Evolutionary conservation across 2,888 invertebrate species (phyloP).

Genomic region (Agrenia bidenticulata): DNA sequence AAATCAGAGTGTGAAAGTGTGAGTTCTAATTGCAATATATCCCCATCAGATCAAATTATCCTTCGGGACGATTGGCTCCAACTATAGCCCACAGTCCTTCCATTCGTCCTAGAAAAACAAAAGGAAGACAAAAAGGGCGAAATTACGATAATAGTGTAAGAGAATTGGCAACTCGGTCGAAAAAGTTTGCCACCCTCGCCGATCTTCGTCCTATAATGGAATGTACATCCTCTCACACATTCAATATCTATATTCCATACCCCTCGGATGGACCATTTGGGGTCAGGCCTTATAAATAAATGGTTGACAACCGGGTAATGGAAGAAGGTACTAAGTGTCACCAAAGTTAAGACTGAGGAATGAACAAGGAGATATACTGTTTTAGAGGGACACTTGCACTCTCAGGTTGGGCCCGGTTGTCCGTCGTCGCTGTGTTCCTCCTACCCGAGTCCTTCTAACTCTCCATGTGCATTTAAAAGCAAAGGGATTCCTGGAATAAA

Average conservation of each 20-base stretch:
- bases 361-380: constrained; percentile 26
- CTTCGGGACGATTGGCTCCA: not conserved
- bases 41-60: constrained; percentile 16
- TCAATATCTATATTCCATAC: not conserved
- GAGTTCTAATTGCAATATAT: constrained; percentile 18
- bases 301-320: constrained; percentile 41
- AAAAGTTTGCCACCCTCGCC: constrained; percentile 25
- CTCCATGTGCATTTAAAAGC: not conserved
- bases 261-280: constrained; percentile 35
- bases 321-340: constrained; percentile 44
- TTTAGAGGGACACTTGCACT: not conserved
- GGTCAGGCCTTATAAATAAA: constrained; percentile 46
- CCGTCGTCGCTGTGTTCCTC: no score
- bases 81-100: not conserved
- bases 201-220: not conserved
- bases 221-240: no score
- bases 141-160: constrained; percentile 23
- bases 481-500: constrained; percentile 15
- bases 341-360: constrained; percentile 39
- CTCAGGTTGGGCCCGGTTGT: not conserved
- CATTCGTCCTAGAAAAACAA: not conserved
- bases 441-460: no score
- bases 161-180: constrained; percentile 37
- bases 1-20: constrained; percentile 15
- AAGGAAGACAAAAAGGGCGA: not conserved